Evolutionary conservation across 2,888 invertebrate genomes (phyloP), one percentile per base, ranked within the genome.

Genomic region (Apamea anceps): DNA sequence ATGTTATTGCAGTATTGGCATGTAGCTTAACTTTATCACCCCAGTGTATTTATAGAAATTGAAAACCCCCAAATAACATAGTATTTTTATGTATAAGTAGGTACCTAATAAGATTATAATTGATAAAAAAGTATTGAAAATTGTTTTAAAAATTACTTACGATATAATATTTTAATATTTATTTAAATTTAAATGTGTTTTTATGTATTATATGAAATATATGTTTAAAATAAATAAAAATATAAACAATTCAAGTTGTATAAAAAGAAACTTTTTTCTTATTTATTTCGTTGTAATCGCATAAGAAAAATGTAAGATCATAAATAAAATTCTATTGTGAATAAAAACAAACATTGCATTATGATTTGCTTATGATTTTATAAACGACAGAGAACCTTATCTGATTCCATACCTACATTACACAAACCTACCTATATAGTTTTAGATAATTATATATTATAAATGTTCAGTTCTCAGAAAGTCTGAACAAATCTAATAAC

Each of bases 401-500:
- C 3, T 54, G 6, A 45, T 28, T 54, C 21, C 18, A 37, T 32
- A 67, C 18, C n/a, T 21, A 42, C 25, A 15, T n/a, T n/a, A n/a
- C n/a, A 18, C 25, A 71, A 51, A 70, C 21, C 25, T 71, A 32
- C 8, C 15, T 15, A 45, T 25, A 8, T 8, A 25, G 32, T 32
- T 8, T 37, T 57, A 8, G 48, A 48, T 54, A 54, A 13, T 15
- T 37, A 54, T 6, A 25, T n/a, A n/a, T n/a, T n/a, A n/a, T 18
- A 45, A 10, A 32, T n/a, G 21, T 51, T 32, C 13, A 60, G 1
- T 81, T 83, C 83, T 37, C 21, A 71, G 82, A 74, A 79, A 71
- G 42, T 13, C 18, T 32, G 42, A 81, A 70, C 48, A 12, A 48
- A 25, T 62, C 21, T 63, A 28, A 15, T 12, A 37, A 37, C 54